These are phyloP conservation scores for Enteromius treurensis DNA, from an alignment of 2,797 vertebrate species.

Conservation along the genomic window DNA sequence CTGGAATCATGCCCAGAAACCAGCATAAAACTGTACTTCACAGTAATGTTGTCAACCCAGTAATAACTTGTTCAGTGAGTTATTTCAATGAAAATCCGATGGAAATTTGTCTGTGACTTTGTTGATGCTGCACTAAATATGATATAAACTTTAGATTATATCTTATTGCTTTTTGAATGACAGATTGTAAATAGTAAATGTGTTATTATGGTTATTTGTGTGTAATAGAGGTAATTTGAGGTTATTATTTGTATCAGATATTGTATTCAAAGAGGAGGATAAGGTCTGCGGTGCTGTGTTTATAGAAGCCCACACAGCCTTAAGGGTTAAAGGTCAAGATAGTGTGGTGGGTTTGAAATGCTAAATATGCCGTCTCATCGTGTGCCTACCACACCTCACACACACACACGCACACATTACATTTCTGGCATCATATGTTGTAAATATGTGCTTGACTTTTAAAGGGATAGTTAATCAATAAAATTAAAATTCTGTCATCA, in stretches of 20 bases:
- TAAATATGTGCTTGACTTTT: not conserved
- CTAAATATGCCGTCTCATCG: not conserved
- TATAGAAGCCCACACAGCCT: constrained; percentile 43
- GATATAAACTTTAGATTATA: not conserved
- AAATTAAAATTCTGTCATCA: not conserved
- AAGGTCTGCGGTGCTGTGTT: constrained; percentile 22
- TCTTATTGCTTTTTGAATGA: not conserved
- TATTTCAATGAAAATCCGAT: not conserved
- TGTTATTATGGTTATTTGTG: not conserved
- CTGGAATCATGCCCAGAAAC: not conserved
- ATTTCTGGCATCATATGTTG: too few species aligned
- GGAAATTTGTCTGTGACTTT: not conserved
- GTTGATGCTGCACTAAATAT: not conserved
- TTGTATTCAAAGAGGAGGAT: constrained; percentile 14
- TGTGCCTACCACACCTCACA: not conserved
- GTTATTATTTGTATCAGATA: not conserved
- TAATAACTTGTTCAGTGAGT: not conserved
- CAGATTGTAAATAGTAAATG: not conserved
- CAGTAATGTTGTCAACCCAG: not conserved
- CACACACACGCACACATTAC: not conserved
- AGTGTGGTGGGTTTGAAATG: constrained; percentile 21
- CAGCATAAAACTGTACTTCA: not conserved
- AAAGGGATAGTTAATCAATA: not conserved
- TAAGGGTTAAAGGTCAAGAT: constrained; percentile 8
- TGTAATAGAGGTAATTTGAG: not conserved